phyloP scores from a whole-genome alignment of 2,797 vertebrate species.

The Galago senegalensis region DNA sequence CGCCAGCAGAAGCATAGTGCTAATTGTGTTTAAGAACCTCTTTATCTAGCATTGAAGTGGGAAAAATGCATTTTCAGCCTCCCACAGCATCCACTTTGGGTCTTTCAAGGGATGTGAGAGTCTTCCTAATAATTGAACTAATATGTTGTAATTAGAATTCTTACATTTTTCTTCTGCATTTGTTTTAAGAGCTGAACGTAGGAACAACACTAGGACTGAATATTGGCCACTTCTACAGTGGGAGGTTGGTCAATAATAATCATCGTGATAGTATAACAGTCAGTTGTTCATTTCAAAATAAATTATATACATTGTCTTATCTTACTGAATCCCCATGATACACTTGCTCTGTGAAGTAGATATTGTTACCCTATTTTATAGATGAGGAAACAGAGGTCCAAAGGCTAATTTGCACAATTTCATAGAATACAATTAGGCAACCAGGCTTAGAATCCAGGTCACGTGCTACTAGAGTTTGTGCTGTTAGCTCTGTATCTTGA shows the following conservation, averaged over 20 bases:
- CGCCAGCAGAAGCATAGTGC: slow-evolving; percentile 15
- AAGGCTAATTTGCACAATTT: slow-evolving; percentile 38
- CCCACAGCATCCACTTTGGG: slow-evolving; percentile 6
- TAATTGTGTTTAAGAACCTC: slow-evolving; percentile 46
- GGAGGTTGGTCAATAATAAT: slow-evolving; percentile 24
- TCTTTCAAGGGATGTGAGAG: slow-evolving; percentile 56
- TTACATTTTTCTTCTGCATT: neutral
- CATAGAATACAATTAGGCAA: slow-evolving; percentile 21
- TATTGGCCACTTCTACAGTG: neutral
- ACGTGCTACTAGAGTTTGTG: neutral
- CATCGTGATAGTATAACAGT: neutral
- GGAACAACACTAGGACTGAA: slow-evolving; percentile 17
- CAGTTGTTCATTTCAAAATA: slow-evolving; percentile 47
- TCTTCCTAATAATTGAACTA: slow-evolving; percentile 46
- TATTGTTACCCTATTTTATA: slow-evolving; percentile 50
- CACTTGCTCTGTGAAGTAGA: neutral
- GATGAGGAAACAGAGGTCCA: slow-evolving; percentile 23
- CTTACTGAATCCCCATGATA: slow-evolving; percentile 17
- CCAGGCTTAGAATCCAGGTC: slow-evolving; percentile 10
- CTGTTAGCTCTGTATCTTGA: neutral
- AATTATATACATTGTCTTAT: neutral
- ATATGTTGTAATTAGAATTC: slow-evolving; percentile 12
- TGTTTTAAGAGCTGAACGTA: slow-evolving; percentile 63
- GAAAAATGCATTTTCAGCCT: slow-evolving; percentile 31
- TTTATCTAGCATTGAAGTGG: slow-evolving; percentile 38